phyloP scores from a whole-genome alignment of 2,797 vertebrate species.

The Chanos chanos region DNA sequence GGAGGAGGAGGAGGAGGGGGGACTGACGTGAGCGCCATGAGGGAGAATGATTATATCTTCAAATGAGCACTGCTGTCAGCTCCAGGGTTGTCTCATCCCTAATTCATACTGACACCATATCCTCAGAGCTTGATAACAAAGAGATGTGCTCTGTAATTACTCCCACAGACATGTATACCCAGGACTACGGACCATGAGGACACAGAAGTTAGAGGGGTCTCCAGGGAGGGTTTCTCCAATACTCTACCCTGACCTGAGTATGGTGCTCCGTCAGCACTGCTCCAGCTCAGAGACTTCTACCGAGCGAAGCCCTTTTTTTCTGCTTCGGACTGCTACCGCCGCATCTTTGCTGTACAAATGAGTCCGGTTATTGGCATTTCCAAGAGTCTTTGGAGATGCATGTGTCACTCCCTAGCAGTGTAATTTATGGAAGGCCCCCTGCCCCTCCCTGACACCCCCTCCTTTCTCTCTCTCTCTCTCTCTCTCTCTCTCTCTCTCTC shows the following conservation, averaged over 20 bases:
- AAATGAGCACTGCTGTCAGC: slow-evolving; percentile 37
- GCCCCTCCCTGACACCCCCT: slow-evolving; percentile 31
- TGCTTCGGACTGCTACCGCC: slow-evolving; percentile 16
- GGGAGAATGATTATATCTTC: slow-evolving; percentile 42
- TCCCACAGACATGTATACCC: slow-evolving; percentile 25
- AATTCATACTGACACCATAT: slow-evolving; percentile 45
- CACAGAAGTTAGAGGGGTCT: neutral
- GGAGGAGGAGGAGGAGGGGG: neutral
- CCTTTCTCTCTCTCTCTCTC: neutral
- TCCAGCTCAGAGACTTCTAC: slow-evolving; percentile 31
- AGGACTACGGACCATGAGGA: slow-evolving; percentile 23
- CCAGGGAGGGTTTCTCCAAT: neutral
- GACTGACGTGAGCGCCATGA: neutral
- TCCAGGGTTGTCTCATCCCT: slow-evolving; percentile 29
- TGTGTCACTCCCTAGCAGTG: slow-evolving; percentile 51
- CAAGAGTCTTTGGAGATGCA: slow-evolving; percentile 50
- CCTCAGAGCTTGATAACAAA: slow-evolving; percentile 32
- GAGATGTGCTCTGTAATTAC: slow-evolving; percentile 37
- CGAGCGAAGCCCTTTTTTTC: slow-evolving; percentile 27
- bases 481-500: neutral
- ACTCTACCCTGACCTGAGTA: slow-evolving; percentile 17
- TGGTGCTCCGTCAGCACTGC: slow-evolving; percentile 32
- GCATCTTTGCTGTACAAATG: slow-evolving; percentile 37
- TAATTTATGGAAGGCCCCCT: slow-evolving; percentile 56
- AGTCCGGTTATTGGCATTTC: slow-evolving; percentile 43